phyloP scores from a whole-genome alignment of 2,888 invertebrate genomes.

The Palloptera scutellata region DNA sequence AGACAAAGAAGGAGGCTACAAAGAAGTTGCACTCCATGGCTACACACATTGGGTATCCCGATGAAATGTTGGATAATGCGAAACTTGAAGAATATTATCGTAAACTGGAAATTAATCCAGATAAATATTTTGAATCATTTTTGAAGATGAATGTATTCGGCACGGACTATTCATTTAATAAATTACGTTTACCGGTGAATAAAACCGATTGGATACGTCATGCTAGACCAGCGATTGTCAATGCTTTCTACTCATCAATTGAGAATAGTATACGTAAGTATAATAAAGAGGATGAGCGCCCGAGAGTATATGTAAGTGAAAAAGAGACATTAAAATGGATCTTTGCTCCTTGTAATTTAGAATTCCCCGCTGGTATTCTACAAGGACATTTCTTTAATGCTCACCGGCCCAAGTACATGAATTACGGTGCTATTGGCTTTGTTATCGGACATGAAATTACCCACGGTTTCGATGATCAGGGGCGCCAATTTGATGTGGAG shows the following conservation, averaged over 20 bases:
- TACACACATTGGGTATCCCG: constrained; percentile 92
- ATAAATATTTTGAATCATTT: constrained; percentile 78
- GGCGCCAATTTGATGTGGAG: constrained; percentile 89
- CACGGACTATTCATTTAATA: constrained; percentile 79
- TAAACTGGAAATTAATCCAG: constrained; percentile 75
- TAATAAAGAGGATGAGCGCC: not conserved
- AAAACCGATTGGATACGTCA: constrained; percentile 88
- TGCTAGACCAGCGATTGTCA: constrained; percentile 84
- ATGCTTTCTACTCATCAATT: constrained; percentile 85
- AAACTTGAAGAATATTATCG: constrained; percentile 83
- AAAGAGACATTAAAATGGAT: not conserved
- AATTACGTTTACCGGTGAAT: constrained; percentile 80
- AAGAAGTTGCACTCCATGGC: constrained; percentile 85
- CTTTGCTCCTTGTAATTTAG: constrained; percentile 64
- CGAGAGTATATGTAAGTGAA: not conserved
- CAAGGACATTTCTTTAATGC: constrained; percentile 92
- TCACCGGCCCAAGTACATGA: constrained; percentile 89
- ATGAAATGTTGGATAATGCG: constrained; percentile 82
- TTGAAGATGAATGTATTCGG: constrained; percentile 82
- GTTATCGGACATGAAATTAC: constrained; percentile 94
- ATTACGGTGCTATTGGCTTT: constrained; percentile 90
- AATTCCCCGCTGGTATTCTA: constrained; percentile 92
- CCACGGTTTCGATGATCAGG: constrained; percentile 88
- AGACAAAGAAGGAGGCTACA: constrained; percentile 78
- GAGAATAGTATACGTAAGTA: constrained; percentile 88